Evolutionary conservation across 2,797 vertebrate species (phyloP), one percentile per base, ranked within the genome.

Genomic region (Amblyopsis hoosieri): DNA sequence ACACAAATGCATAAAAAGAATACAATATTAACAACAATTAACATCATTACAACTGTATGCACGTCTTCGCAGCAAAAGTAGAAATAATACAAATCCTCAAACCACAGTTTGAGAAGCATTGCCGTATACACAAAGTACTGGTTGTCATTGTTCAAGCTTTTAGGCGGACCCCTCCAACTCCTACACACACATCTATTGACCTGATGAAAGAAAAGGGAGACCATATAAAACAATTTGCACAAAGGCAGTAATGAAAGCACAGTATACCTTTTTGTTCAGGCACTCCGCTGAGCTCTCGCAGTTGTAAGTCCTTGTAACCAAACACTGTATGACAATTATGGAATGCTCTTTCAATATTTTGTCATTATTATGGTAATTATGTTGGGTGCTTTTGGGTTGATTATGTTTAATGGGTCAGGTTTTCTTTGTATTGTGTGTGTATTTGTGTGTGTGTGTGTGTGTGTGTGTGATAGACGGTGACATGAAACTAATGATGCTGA

Each of bases 251-350:
- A 54, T 63, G 60, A 70, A 64, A 79, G 62, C 79, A 72, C 75
- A 84, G 72, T 66, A 70, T 15, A 23, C 2, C 19, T 72, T 83
- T 60, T 69, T 57, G 69, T 79, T 80, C 76, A 85, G 85, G 79
- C 76, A 83, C 85, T 83, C 64, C 5, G 7, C 33, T 33, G 31
- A 33, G 31, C 14, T 51, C 15, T 17, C 49, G 3, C 6, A 51
- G 10, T 3, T 17, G 15, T 9, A 50, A 50, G 48, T 37, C 33
- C 33, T 37, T 7, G 5, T 37, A 37, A 37, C 33, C 33, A 37
- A 37, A 37, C 33, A 37, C 33, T 37, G 33, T 72, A 57, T 57
- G 62, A 56, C 65, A 54, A 19, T 49, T 53, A 67, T 12, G 14
- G 46, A 51, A 58, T 14, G 53, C 60, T 64, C 62, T 58, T n/a